A percentile compares a stretch with the other conserved stretches of the same genome.
Conservation (phyloP, 1,140 invertebrate species). For the Dolichoris vasculosae region DNA sequence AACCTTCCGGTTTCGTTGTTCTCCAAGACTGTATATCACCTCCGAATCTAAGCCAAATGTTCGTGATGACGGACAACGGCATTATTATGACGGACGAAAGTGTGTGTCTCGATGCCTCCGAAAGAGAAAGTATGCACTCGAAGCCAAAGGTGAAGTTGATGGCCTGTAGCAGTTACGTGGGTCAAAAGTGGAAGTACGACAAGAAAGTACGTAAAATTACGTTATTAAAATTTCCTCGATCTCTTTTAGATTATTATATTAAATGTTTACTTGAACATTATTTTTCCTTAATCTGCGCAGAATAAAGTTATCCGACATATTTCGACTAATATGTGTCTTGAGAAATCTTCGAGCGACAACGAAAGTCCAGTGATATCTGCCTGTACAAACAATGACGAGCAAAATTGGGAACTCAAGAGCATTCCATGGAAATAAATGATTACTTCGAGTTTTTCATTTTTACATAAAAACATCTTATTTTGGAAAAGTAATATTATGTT, state of each 20-base stretch:
- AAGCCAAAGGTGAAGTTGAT: conserved; percentile 79
- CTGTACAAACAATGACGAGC: conserved; percentile 72
- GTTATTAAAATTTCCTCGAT: no score
- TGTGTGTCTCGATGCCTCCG: conserved; percentile 82
- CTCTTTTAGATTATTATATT: no score
- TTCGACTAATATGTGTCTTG: conserved; percentile 76
- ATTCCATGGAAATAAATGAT: conserved; percentile 73
- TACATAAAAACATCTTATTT: background rate
- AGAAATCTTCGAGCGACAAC: conserved; percentile 66
- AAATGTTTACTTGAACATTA: no score
- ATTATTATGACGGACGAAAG: conserved; percentile 83
- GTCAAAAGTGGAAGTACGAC: conserved; percentile 81
- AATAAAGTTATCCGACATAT: conserved; percentile 73
- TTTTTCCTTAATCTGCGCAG: conserved; percentile 65
- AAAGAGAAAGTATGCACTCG: conserved; percentile 71
- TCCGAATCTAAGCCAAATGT: conserved; percentile 80
- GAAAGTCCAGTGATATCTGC: conserved; percentile 73
- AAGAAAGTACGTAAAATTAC: conserved; percentile 65
- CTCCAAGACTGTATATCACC: conserved; percentile 75
- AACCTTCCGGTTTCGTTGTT: conserved; percentile 79
- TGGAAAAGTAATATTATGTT: background rate
- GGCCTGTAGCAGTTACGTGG: conserved; percentile 78
- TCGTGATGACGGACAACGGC: conserved; percentile 82
- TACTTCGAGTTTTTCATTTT: conserved; percentile 1
- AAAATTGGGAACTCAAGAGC: conserved; percentile 75